These are phyloP conservation scores for Alcis repandata DNA, from an alignment of 2,888 invertebrate genomes.

Conservation along the genomic window DNA sequence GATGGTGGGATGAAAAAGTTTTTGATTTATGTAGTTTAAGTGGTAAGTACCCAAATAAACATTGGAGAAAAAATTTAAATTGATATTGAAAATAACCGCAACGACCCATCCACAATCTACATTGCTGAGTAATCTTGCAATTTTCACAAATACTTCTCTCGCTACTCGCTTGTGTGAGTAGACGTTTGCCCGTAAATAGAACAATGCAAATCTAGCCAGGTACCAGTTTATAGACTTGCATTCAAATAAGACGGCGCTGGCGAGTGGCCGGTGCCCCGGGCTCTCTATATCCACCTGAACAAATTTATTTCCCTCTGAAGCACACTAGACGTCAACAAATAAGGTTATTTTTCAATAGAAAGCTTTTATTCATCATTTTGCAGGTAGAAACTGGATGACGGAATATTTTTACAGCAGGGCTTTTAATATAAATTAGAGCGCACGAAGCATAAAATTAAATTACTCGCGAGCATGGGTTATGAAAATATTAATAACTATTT, in stretches of 20 bases:
- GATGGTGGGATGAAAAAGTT: too few relatives aligned
- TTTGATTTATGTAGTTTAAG: not conserved
- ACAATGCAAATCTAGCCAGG: slow-evolving; percentile 7
- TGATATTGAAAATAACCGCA: not conserved
- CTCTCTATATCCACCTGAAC: slow-evolving; percentile 73
- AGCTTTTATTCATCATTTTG: slow-evolving; percentile 70
- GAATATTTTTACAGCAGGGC: slow-evolving; percentile 1
- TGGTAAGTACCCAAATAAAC: not conserved
- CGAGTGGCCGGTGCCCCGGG: slow-evolving; percentile 69
- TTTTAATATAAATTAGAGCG: not conserved
- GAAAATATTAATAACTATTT: not conserved
- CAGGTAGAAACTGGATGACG: slow-evolving; percentile 43
- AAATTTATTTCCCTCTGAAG: slow-evolving; percentile 82
- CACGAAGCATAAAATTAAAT: not conserved
- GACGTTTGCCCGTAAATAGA: slow-evolving; percentile 4
- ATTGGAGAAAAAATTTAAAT: not conserved
- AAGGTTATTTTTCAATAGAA: slow-evolving; percentile 82
- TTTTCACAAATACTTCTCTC: not conserved
- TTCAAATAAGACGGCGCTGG: slow-evolving; percentile 74
- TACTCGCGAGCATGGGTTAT: not conserved
- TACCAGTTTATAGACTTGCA: slow-evolving; percentile 58
- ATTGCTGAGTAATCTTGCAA: not conserved
- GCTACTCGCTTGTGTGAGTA: too few relatives aligned
- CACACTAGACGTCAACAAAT: slow-evolving; percentile 83
- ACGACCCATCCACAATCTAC: not conserved